Evolutionary conservation across 2,113 vertebrate genomes (phyloP), one percentile per base, ranked within the genome.

Genomic region (Acanthisitta chloris): DNA sequence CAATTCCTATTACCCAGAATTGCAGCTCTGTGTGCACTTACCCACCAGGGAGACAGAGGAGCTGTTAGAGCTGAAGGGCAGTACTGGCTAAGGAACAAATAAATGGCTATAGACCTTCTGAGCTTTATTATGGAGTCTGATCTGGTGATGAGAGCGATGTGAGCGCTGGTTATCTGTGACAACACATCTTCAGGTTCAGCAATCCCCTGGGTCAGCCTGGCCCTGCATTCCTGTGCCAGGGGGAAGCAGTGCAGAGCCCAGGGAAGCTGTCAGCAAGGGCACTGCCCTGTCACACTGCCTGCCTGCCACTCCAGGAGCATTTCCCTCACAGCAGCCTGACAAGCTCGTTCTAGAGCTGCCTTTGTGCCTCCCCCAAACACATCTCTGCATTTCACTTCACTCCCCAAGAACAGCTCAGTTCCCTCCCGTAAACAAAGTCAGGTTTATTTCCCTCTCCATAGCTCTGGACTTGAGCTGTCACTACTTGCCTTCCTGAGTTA

Each of bases 301-400:
- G 34, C 1, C 65, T 38, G 55, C 43, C 20, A 1, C 48, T 18
- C 9, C 3, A 2, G 0, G 1, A 19, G 12, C 28, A 0, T 9
- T 1, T 4, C 49, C 66, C 78, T 42, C 13, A 14, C n/a, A 25
- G 3, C 49, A 33, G 28, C 2, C 58, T 7, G 48, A 54, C 21
- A 18, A 38, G 34, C 34, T 48, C 11, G 4, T 17, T 48, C 69
- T 8, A 26, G 31, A 84, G 62, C 49, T 76, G 52, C 46, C 46
- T 34, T 40, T 40, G 72, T 46, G 42, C 54, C 14, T 18, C 59
- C 65, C 65, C 14, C 8, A 29, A 48, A 42, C 29, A 15, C 11
- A 19, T 15, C 40, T n/a, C 49, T 4, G 3, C 31, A 2, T 31
- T 58, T 33, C 40, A 31, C 69, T 43, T 31, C 1, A 8, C 17